Evolutionary conservation across 2,797 vertebrate genomes (phyloP), one percentile per base, ranked within the genome.

Genomic region (Halcyon chelicuti): DNA sequence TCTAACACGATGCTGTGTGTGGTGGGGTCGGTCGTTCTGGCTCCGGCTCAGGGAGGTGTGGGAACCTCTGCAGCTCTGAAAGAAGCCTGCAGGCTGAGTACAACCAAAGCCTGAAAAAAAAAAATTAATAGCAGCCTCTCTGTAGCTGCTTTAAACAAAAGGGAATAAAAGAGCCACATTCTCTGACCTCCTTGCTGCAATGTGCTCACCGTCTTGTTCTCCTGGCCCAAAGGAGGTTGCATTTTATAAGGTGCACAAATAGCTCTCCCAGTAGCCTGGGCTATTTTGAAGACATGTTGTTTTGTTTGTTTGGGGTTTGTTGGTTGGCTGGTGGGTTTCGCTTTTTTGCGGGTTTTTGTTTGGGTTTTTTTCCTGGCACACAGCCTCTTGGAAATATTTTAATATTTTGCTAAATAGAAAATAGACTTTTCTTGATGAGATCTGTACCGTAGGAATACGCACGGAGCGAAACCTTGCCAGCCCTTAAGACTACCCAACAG

Each of bases 1-100:
- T 60, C 42, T 39, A 17, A 42, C 37, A 0, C 0, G 0, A 25
- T 22, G 15, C 65, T 37, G 7, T 3, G 4, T 73, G 40, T 4
- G 3, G 25, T 2, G 0, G 42, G 51, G 51, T 3, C 0, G 2
- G 26, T 52, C 8, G 1, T 44, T 76, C 61, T 31, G 47, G 44
- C 1, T 0, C 25, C 3, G 3, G 22, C 71, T 79, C 1, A 0
- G 65, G 46, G 66, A 65, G 37, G 10, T 54, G 28, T 0, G 0
- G 61, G 52, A 75, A 76, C 47, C 47, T 78, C 11, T 44, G 57
- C 49, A 42, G 31, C 78, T 74, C 81, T 60, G 39, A 52, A 80
- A 67, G 22, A 60, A 37, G n/a, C 79, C 77, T 0, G 0, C 1
- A 0, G 18, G 67, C 58, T 58, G 73, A 74, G 63, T 23, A 29